Conservation (phyloP, 2,113 vertebrate genomes). For the Ardeotis arabs region DNA sequence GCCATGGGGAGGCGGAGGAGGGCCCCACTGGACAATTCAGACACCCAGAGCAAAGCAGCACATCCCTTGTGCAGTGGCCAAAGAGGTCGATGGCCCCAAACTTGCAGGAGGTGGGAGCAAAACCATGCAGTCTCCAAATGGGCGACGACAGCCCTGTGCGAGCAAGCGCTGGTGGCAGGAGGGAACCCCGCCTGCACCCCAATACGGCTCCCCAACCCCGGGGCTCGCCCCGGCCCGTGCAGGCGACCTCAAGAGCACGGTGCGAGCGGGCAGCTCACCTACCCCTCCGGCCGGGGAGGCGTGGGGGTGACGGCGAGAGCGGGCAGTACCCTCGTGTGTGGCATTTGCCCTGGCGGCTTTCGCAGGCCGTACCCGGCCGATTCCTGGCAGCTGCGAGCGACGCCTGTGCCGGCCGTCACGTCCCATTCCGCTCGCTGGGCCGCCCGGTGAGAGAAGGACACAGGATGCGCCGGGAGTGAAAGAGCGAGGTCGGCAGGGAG, state of each 20-base stretch:
- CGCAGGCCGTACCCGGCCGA: slow-evolving; percentile 69
- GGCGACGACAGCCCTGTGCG: accelerated
- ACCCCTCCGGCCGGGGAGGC: accelerated
- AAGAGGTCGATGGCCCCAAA: background rate
- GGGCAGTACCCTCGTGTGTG: slow-evolving; percentile 22
- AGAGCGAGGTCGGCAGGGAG: slow-evolving; percentile 79
- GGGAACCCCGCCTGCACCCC: accelerated
- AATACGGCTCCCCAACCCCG: accelerated
- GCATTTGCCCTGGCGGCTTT: slow-evolving; percentile 65
- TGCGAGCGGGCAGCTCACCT: background rate
- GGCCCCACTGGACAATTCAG: accelerated
- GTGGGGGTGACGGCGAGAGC: accelerated
- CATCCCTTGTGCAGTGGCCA: background rate
- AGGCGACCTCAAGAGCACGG: background rate
- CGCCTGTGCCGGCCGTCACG: slow-evolving; percentile 82
- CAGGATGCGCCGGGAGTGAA: slow-evolving; percentile 83
- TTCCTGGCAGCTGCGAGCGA: slow-evolving; percentile 76
- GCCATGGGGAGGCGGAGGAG: background rate
- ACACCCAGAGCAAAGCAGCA: background rate
- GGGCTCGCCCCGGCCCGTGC: accelerated
- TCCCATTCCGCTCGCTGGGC: slow-evolving; percentile 78
- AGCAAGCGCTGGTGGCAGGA: background rate
- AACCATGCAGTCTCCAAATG: background rate
- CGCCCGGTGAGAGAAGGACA: slow-evolving; percentile 83
- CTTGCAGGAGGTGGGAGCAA: background rate